A percentile compares a stretch with the other conserved stretches of the same genome.
phyloP scores from a whole-genome alignment of 2,797 vertebrate species.

The Mycteria americana region DNA sequence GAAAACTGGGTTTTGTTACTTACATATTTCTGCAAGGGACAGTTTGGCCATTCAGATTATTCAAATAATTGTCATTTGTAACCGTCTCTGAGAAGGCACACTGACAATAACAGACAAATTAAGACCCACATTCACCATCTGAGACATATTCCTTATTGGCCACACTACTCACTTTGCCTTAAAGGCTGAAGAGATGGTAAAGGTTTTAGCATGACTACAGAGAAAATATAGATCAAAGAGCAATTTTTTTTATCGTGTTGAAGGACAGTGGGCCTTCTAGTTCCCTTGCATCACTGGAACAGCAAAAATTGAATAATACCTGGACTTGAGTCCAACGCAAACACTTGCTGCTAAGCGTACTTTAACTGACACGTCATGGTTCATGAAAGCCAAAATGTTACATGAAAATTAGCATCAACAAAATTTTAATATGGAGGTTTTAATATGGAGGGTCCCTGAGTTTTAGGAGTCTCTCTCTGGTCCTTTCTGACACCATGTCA shows the following conservation, averaged over 20 bases:
- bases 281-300: not conserved
- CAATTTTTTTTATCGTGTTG: not conserved
- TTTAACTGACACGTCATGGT: not conserved
- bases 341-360: not conserved
- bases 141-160: not conserved
- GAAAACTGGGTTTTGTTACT: not conserved
- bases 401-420: not conserved
- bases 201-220: not conserved
- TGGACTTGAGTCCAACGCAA: not conserved
- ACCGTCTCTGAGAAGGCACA: not conserved
- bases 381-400: not conserved
- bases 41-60: not conserved
- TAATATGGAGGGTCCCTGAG: not conserved
- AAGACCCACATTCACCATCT: not conserved
- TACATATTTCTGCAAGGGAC: not conserved
- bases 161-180: not conserved
- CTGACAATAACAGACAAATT: not conserved
- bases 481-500: not conserved
- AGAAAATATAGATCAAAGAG: not conserved
- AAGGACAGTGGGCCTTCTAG: not conserved
- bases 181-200: not conserved
- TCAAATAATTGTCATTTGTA: not conserved
- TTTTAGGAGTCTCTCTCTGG: not conserved
- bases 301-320: not conserved
- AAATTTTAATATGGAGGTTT: not conserved